These are phyloP conservation scores for Pangasius sanitwongsei DNA, from an alignment of 2,797 vertebrate genomes.

Conservation along the genomic window DNA sequence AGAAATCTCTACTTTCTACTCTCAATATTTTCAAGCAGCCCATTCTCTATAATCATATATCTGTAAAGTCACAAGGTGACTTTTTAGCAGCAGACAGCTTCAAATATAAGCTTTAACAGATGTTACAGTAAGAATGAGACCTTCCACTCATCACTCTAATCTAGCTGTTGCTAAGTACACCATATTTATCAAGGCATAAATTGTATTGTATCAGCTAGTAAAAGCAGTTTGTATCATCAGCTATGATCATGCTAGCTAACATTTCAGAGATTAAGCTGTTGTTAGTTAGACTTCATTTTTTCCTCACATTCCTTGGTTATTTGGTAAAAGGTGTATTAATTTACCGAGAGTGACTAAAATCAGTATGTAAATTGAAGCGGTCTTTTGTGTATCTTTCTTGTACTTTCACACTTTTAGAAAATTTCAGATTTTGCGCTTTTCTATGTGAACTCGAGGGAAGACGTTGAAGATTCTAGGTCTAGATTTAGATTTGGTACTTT, in stretches of 20 bases:
- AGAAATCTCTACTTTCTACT: neutral
- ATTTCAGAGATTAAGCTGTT: neutral
- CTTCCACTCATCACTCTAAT: neutral
- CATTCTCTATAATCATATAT: neutral
- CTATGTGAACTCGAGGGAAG: neutral
- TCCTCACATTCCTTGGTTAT: neutral
- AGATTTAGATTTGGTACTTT: neutral
- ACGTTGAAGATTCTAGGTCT: neutral
- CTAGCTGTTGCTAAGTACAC: neutral
- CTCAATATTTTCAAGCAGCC: neutral
- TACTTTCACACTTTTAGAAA: neutral
- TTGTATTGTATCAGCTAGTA: neutral
- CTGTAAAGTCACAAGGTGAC: too few relatives aligned
- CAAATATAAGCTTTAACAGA: neutral
- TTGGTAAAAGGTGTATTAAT: neutral
- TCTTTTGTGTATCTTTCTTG: neutral
- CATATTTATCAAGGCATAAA: neutral
- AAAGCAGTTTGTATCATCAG: neutral
- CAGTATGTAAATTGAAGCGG: neutral
- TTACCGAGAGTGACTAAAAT: neutral
- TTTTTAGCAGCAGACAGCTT: neutral
- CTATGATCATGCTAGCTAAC: neutral
- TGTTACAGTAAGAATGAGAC: neutral
- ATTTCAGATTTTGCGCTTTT: neutral
- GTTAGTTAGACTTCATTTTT: neutral